Evolutionary conservation across 2,113 vertebrate genomes (phyloP).

Genomic region (Microcebus tavaratra): DNA sequence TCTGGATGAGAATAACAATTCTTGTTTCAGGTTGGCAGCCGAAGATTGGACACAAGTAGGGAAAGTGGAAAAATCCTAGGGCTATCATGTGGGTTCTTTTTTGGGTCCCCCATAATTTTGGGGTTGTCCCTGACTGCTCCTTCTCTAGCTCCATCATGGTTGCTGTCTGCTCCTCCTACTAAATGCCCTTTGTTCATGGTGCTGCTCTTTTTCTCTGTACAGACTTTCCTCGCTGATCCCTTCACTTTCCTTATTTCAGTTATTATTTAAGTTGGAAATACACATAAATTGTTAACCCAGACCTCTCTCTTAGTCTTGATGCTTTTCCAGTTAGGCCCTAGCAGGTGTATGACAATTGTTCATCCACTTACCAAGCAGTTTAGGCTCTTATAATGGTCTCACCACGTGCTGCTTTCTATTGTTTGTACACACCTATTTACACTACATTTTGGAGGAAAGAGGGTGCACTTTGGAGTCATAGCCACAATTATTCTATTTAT

Average conservation of each 20-base stretch:
- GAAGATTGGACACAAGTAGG: background rate
- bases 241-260: background rate
- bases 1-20: background rate
- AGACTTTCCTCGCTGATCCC: background rate
- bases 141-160: background rate
- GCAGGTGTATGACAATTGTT: background rate
- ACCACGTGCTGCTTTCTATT: background rate
- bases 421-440: background rate
- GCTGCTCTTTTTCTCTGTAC: background rate
- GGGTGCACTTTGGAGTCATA: background rate
- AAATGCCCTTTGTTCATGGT: background rate
- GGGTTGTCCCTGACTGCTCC: background rate
- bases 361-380: background rate
- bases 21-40: background rate
- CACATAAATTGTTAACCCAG: background rate
- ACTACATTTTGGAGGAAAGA: background rate
- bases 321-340: background rate
- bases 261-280: background rate
- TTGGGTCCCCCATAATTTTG: background rate
- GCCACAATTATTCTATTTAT: background rate
- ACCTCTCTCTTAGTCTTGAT: background rate
- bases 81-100: background rate
- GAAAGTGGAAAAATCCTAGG: too few relatives aligned
- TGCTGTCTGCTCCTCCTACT: background rate
- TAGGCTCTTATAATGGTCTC: background rate